Evolutionary conservation across 2,113 vertebrate genomes (phyloP).

Genomic region (Carassius auratus): DNA sequence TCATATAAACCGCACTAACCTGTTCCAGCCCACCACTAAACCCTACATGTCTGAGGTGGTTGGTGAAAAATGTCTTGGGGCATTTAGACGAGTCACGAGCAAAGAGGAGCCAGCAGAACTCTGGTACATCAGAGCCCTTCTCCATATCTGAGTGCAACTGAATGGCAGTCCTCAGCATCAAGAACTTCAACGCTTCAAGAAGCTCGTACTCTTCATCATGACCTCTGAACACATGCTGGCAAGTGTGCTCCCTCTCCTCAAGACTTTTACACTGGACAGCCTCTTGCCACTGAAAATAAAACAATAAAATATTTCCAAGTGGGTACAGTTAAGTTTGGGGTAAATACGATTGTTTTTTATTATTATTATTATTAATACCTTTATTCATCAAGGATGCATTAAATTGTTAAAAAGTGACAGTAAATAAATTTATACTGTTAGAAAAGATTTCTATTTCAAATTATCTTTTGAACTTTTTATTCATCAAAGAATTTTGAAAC

Average conservation of each 20-base stretch:
- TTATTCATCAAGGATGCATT: too few species aligned
- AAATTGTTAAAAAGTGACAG: too few species aligned
- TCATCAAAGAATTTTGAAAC: too few species aligned
- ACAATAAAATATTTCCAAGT: background rate
- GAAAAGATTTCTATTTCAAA: too few species aligned
- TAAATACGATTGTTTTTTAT: background rate
- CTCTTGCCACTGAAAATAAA: slow-evolving; percentile 52
- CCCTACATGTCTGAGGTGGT: slow-evolving; percentile 86
- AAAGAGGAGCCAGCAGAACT: slow-evolving; percentile 87
- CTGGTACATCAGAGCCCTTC: slow-evolving; percentile 77
- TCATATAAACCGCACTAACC: slow-evolving; percentile 66
- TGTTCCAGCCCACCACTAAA: slow-evolving; percentile 86
- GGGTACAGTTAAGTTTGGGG: background rate
- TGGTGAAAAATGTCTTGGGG: slow-evolving; percentile 80
- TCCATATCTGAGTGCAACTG: slow-evolving; percentile 76
- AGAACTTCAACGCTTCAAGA: slow-evolving; percentile 85
- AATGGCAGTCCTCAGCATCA: slow-evolving; percentile 83
- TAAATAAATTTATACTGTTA: too few species aligned
- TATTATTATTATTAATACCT: too few species aligned
- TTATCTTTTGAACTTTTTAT: too few species aligned
- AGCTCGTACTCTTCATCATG: slow-evolving; percentile 82
- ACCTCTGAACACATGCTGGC: slow-evolving; percentile 79
- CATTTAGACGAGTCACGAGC: slow-evolving; percentile 84
- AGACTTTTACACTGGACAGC: slow-evolving; percentile 36
- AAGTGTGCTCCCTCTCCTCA: slow-evolving; percentile 72